Conservation (phyloP, 2,888 invertebrate genomes). For the Prenolepis imparis region DNA sequence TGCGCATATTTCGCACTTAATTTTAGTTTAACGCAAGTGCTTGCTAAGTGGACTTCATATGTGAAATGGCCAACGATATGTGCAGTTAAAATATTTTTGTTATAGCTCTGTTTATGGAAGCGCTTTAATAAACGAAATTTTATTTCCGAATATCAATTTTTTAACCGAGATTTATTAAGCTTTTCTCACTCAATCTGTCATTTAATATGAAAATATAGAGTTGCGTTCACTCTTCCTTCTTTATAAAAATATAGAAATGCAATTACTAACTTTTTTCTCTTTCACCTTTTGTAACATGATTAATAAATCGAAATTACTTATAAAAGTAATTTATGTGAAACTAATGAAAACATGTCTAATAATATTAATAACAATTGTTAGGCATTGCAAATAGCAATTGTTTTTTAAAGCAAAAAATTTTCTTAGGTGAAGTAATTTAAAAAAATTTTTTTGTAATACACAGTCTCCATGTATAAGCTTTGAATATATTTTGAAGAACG, state of each 20-base stretch:
- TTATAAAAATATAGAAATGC: background rate
- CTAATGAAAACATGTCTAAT: background rate
- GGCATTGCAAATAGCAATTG: too few relatives aligned
- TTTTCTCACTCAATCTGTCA: background rate
- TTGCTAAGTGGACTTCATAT: conserved; percentile 22
- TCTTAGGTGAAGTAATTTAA: background rate
- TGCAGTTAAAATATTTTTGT: conserved; percentile 18
- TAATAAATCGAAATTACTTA: background rate
- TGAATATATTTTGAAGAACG: conserved; percentile 8
- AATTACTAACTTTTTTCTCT: background rate
- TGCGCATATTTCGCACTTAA: conserved; percentile 46
- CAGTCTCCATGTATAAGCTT: background rate
- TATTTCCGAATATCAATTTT: conserved; percentile 16
- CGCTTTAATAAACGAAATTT: conserved; percentile 10
- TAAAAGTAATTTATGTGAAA: background rate
- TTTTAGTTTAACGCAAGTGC: conserved; percentile 47
- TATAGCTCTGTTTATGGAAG: conserved; percentile 18
- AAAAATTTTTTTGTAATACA: conserved; percentile 10
- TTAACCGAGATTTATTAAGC: background rate
- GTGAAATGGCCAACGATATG: background rate
- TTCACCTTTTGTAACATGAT: background rate
- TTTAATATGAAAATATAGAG: background rate
- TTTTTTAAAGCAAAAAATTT: conserved; percentile 10
- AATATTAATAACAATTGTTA: too few relatives aligned
- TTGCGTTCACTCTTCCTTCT: background rate